Evolutionary conservation across 1,140 invertebrate genomes (phyloP).

Genomic region (Ruditapes philippinarum): DNA sequence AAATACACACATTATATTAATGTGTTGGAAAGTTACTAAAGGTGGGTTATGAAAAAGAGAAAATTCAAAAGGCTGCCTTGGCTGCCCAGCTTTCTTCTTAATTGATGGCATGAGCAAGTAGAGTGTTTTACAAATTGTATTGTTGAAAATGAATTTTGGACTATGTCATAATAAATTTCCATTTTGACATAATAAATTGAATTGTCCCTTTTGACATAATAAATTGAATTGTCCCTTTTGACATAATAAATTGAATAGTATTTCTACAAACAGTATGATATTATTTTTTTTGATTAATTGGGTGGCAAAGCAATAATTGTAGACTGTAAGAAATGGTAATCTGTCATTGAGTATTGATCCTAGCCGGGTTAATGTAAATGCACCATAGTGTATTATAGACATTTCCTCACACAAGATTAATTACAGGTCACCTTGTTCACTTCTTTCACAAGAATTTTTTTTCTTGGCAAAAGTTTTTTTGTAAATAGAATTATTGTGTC

Average conservation of each 20-base stretch:
- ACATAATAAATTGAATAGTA: background rate
- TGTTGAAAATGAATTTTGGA: too few species aligned
- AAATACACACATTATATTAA: too few species aligned
- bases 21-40: too few species aligned
- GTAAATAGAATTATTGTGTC: too few species aligned
- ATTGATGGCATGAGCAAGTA: background rate
- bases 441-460: too few species aligned
- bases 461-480: too few species aligned
- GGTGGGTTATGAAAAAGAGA: too few species aligned
- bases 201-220: background rate
- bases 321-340: background rate
- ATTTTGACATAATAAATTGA: background rate
- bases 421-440: background rate
- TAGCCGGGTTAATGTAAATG: background rate
- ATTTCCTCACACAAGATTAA: background rate
- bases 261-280: background rate
- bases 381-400: background rate
- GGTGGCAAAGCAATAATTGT: background rate
- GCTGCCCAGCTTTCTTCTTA: too few species aligned
- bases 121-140: background rate
- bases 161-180: too few species aligned
- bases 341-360: background rate
- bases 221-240: background rate
- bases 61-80: too few species aligned
- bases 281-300: conserved; percentile 36